Evolutionary conservation across 2,888 invertebrate species (phyloP).

Genomic region (Drosophila setosimentum): DNA sequence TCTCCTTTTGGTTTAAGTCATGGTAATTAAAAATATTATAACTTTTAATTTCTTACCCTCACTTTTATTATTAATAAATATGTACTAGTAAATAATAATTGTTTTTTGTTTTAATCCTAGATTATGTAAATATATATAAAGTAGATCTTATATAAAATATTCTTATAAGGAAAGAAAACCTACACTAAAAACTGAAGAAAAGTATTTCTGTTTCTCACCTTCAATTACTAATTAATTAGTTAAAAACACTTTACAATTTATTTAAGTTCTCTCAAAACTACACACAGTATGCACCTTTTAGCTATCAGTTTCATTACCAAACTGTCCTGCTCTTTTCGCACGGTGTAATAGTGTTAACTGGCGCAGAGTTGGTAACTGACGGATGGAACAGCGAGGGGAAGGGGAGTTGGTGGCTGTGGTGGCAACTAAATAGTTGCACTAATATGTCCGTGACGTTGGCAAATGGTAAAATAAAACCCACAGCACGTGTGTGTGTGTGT

Average conservation of each 20-base stretch:
- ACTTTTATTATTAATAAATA: too few species aligned
- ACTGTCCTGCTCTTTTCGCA: neutral
- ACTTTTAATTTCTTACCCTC: too few species aligned
- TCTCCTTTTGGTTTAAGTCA: too few species aligned
- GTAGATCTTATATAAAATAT: neutral
- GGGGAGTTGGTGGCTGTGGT: conserved; percentile 25
- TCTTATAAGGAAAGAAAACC: neutral
- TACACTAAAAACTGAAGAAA: neutral
- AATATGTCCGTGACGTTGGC: conserved; percentile 64
- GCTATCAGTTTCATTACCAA: too few species aligned
- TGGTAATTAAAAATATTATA: too few species aligned
- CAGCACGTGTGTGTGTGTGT: conserved; percentile 58
- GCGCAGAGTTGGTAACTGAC: conserved; percentile 1
- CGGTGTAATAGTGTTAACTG: conserved; percentile 40
- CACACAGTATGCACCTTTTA: neutral
- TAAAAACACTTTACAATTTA: neutral
- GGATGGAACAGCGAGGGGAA: neutral
- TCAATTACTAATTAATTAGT: neutral
- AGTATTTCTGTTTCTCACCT: too few species aligned
- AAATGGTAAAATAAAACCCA: conserved; percentile 74
- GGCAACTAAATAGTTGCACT: conserved; percentile 77
- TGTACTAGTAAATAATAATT: too few species aligned
- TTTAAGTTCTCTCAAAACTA: fast-evolving
- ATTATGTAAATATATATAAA: too few species aligned
- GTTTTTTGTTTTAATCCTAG: too few species aligned